Conservation (phyloP, 1,140 invertebrate species). For the Aporrectodea caliginosa region DNA sequence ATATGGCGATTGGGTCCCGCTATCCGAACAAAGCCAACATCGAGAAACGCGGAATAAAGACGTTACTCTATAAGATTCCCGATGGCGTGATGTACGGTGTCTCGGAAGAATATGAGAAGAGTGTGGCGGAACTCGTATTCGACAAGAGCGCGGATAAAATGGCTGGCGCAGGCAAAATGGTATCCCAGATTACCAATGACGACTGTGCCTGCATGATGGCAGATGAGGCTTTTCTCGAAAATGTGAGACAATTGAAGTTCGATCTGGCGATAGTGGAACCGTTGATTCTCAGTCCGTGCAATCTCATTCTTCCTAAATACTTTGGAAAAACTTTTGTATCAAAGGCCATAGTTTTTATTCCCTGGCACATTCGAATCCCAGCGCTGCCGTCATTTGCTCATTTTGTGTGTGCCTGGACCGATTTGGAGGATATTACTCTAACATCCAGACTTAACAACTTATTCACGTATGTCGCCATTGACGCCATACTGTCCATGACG, state of each 20-base stretch:
- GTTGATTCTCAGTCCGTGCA: not conserved
- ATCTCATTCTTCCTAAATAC: not conserved
- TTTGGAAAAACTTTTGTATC: not conserved
- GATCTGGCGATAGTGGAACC: constrained; percentile 38
- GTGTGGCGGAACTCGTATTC: not conserved
- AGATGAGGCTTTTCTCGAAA: not conserved
- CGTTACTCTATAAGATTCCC: not conserved
- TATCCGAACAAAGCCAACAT: not conserved
- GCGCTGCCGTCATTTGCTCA: constrained; percentile 7
- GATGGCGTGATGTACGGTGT: not conserved
- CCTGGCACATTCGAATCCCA: not conserved
- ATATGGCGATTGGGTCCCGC: not conserved
- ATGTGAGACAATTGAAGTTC: constrained; percentile 32
- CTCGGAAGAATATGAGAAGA: not conserved
- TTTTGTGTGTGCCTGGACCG: not conserved
- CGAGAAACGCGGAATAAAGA: not conserved
- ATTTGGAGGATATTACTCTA: not conserved
- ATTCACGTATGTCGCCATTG: not conserved
- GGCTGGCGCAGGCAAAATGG: not conserved
- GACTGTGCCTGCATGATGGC: constrained; percentile 4
- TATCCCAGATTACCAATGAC: not conserved
- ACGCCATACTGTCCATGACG: not conserved
- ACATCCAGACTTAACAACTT: not conserved
- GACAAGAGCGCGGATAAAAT: not conserved
- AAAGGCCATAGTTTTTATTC: not conserved